Evolutionary conservation across 2,797 vertebrate genomes (phyloP).

Genomic region (Anguilla marmorata): DNA sequence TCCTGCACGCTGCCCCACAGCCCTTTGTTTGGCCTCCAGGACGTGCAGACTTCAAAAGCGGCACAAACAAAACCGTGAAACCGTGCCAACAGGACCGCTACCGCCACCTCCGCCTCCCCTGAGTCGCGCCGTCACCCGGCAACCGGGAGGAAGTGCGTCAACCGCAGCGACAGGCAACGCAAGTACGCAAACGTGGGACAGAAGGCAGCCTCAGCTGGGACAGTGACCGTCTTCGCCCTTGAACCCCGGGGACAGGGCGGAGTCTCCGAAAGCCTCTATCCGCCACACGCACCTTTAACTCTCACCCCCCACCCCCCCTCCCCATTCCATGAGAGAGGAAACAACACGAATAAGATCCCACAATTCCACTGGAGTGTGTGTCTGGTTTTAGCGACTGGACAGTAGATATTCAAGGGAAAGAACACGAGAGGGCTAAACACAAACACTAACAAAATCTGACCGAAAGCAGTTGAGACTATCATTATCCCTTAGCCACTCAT

Average conservation of each 20-base stretch:
- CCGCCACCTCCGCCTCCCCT: conserved; percentile 35
- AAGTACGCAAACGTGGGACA: conserved; percentile 20
- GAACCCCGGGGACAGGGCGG: neutral
- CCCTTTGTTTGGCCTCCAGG: conserved; percentile 38
- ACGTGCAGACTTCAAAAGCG: conserved; percentile 28
- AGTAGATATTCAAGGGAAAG: neutral
- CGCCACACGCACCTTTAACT: neutral
- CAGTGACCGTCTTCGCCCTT: neutral
- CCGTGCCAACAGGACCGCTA: conserved; percentile 43
- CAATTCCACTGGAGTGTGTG: neutral
- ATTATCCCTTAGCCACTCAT: neutral
- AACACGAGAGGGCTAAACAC: neutral
- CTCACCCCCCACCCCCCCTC: neutral
- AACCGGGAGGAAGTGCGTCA: conserved; percentile 70
- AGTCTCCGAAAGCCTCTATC: neutral
- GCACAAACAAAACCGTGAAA: conserved; percentile 36
- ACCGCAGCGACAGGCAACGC: conserved; percentile 47
- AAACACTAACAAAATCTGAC: neutral
- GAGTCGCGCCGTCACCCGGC: conserved; percentile 57
- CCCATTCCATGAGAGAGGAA: neutral
- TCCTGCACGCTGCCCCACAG: neutral
- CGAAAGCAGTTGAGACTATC: neutral
- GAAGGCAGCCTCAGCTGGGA: conserved; percentile 16
- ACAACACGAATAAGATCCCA: neutral
- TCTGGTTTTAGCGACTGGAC: neutral